Percentiles rank a stretch among this genome's conserved stretches.
These are phyloP conservation scores for Plectropomus leopardus DNA, from an alignment of 2,113 vertebrate genomes.

Conservation along the genomic window DNA sequence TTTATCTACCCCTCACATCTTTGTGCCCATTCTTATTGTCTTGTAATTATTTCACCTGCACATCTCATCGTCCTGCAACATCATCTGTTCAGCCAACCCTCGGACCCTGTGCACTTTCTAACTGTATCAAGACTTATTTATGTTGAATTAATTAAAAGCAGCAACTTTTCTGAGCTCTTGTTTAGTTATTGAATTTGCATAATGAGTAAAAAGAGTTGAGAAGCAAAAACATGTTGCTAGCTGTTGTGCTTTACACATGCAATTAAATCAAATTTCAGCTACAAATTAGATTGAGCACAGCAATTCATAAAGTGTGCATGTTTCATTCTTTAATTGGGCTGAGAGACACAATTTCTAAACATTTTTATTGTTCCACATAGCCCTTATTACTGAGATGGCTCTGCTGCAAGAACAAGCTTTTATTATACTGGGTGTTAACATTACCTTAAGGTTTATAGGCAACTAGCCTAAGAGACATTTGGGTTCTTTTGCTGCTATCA, in stretches of 20 bases:
- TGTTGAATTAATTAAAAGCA: neutral
- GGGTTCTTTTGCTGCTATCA: conserved; percentile 1
- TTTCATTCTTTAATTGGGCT: conserved; percentile 35
- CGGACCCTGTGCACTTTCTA: conserved; percentile 12
- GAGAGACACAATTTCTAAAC: conserved; percentile 18
- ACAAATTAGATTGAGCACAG: conserved; percentile 28
- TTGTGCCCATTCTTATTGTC: conserved; percentile 15
- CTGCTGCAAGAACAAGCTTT: neutral
- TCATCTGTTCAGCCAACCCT: conserved; percentile 28
- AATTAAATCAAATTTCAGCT: conserved; percentile 34
- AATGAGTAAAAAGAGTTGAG: conserved; percentile 31
- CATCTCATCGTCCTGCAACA: conserved; percentile 1
- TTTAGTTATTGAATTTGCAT: conserved; percentile 49
- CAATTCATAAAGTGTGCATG: conserved; percentile 6
- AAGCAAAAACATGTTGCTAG: conserved; percentile 39
- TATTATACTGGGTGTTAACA: neutral
- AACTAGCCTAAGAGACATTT: conserved; percentile 24
- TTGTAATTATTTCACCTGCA: conserved; percentile 59
- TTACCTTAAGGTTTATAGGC: conserved; percentile 5
- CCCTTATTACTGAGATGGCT: neutral
- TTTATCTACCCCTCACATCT: conserved; percentile 49
- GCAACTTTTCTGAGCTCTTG: neutral
- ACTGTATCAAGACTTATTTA: neutral
- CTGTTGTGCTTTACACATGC: conserved; percentile 16
- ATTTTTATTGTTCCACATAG: conserved; percentile 10